Conservation (phyloP, 2,888 invertebrate genomes). For the Netelia fuscicornis region DNA sequence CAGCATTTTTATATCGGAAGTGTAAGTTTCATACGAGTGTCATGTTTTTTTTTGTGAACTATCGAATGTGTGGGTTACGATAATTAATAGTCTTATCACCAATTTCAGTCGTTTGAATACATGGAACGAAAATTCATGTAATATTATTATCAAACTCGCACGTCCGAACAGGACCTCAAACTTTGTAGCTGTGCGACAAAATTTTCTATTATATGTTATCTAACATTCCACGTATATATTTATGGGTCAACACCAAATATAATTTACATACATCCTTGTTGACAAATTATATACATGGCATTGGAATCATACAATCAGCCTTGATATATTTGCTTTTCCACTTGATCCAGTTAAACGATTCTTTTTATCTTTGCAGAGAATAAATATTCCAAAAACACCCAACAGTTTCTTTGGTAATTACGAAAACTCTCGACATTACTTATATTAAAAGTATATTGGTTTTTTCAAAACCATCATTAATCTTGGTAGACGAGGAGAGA, state of each 20-base stretch:
- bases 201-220: slow-evolving; percentile 36
- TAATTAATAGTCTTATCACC: background rate
- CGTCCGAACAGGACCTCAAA: background rate
- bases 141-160: background rate
- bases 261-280: slow-evolving; percentile 42
- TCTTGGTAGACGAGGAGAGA: background rate
- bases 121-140: background rate
- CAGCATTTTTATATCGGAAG: background rate
- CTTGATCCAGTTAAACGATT: slow-evolving; percentile 6
- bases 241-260: slow-evolving; percentile 29
- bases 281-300: slow-evolving; percentile 25
- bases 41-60: background rate
- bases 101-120: background rate
- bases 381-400: slow-evolving; percentile 9
- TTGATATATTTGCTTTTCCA: slow-evolving; percentile 23
- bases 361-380: slow-evolving; percentile 22
- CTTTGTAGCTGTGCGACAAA: slow-evolving; percentile 25
- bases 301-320: slow-evolving; percentile 7
- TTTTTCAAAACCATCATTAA: background rate
- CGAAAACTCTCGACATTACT: slow-evolving; percentile 4
- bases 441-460: background rate
- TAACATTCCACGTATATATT: slow-evolving; percentile 59
- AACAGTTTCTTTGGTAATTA: slow-evolving; percentile 43
- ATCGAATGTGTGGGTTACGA: background rate
- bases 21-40: slow-evolving; percentile 1